These are phyloP conservation scores for Myotis davidii DNA, from an alignment of 2,113 vertebrate genomes.

Conservation along the genomic window DNA sequence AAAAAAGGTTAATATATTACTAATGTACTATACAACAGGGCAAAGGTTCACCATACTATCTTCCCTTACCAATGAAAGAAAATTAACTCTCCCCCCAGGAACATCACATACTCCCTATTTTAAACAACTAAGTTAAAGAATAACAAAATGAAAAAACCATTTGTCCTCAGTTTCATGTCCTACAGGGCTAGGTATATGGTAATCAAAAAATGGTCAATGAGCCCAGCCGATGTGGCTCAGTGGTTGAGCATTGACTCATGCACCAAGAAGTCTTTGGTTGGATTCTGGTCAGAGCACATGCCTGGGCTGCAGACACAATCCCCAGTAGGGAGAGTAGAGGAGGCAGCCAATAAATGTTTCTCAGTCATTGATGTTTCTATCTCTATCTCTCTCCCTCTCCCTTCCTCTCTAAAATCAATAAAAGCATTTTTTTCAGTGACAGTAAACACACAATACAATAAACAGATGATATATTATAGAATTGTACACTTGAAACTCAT, in stretches of 20 bases:
- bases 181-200: not conserved
- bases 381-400: no score
- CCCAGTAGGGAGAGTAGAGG: no score
- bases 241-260: no score
- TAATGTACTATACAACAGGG: constrained; percentile 70
- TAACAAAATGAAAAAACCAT: constrained; percentile 55
- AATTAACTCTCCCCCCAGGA: constrained; percentile 52
- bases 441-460: not conserved
- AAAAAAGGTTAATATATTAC: constrained; percentile 78
- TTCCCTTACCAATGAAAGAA: constrained; percentile 57
- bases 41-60: constrained; percentile 76
- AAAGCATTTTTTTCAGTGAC: no score
- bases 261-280: no score
- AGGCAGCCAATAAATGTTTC: no score
- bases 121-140: constrained; percentile 68
- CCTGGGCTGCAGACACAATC: no score
- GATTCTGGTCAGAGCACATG: no score
- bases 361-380: no score
- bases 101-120: constrained; percentile 6
- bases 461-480: not conserved
- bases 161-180: constrained; percentile 24
- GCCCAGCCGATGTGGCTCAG: no score
- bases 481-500: not conserved
- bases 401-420: no score
- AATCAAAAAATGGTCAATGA: not conserved